Evolutionary conservation across 2,888 invertebrate species (phyloP).

Genomic region (Palloptera scutellata): DNA sequence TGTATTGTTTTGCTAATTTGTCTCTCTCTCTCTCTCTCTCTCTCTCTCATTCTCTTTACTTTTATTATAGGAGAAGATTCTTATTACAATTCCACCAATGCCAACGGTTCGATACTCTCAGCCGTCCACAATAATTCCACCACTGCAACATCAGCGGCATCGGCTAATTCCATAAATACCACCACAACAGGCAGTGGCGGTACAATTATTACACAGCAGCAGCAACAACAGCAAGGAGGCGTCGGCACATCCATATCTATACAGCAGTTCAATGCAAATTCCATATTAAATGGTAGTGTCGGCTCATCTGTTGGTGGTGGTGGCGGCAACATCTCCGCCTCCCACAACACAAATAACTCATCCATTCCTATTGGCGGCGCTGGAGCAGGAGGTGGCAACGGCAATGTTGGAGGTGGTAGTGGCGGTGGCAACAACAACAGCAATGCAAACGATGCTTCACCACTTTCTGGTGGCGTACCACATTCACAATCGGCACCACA

Average conservation of each 20-base stretch:
- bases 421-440: conserved; percentile 43
- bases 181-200: conserved; percentile 55
- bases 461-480: conserved; percentile 58
- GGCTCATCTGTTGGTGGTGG: conserved; percentile 40
- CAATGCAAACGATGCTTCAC: conserved; percentile 53
- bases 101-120: conserved; percentile 59
- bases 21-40: not conserved
- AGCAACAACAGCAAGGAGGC: conserved; percentile 37
- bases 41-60: conserved; percentile 13
- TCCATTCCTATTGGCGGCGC: conserved; percentile 23
- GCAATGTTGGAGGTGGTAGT: conserved; percentile 33
- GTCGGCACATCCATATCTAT: conserved; percentile 63
- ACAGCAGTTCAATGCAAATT: conserved; percentile 61
- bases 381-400: conserved; percentile 38
- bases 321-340: conserved; percentile 30
- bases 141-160: conserved; percentile 41
- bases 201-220: conserved; percentile 50
- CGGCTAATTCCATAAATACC: conserved; percentile 49
- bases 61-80: conserved; percentile 58
- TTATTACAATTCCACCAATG: conserved; percentile 58
- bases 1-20: not conserved
- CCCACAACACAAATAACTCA: conserved; percentile 23
- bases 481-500: conserved; percentile 64
- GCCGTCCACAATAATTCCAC: conserved; percentile 64
- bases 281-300: conserved; percentile 47